Conservation (phyloP, 2,797 vertebrate species). For the Lemur catta region DNA sequence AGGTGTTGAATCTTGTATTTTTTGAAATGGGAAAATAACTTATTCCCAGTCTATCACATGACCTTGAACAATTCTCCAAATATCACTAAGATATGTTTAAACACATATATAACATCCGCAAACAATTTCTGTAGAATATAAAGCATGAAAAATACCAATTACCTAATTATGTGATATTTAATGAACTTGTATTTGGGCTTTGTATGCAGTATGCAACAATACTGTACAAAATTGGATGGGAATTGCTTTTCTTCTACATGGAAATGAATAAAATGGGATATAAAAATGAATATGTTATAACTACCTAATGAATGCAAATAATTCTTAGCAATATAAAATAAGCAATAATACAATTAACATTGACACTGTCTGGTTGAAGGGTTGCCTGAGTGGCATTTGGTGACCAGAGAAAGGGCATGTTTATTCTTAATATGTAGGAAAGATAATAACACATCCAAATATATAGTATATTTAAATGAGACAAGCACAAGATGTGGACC, state of each 20-base stretch:
- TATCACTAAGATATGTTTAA: not conserved
- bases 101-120: not conserved
- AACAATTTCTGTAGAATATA: not conserved
- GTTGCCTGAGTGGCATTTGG: not conserved
- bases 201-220: not conserved
- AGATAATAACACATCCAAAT: not conserved
- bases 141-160: not conserved
- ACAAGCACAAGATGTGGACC: not conserved
- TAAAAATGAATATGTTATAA: not conserved
- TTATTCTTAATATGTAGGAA: not conserved
- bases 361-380: not conserved
- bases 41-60: not conserved
- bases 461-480: not conserved
- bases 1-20: not conserved
- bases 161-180: not conserved
- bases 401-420: not conserved
- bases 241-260: not conserved
- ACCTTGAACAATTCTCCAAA: not conserved
- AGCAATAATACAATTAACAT: not conserved
- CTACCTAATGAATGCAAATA: not conserved
- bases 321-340: slow-evolving; percentile 6
- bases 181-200: not conserved
- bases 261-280: not conserved
- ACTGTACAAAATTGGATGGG: not conserved
- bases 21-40: not conserved